These are phyloP conservation scores for Campopleginae sp. DNA, from an alignment of 2,888 invertebrate species.

Conservation along the genomic window DNA sequence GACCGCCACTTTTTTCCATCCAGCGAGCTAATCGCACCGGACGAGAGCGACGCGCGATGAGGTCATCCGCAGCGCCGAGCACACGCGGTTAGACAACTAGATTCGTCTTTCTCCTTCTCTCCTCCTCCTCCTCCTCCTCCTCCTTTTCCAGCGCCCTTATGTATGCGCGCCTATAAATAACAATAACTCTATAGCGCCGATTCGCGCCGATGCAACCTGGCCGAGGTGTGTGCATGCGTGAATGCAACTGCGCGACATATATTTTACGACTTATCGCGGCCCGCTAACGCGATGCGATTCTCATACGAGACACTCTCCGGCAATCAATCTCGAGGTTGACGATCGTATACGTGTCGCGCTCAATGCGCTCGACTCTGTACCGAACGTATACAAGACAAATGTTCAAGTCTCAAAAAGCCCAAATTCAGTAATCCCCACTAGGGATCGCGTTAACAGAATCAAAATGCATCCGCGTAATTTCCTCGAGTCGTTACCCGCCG, in stretches of 20 bases:
- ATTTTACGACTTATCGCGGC: constrained; percentile 65
- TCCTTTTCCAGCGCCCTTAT: constrained; percentile 21
- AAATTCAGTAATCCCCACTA: constrained; percentile 3
- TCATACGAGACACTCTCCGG: background rate
- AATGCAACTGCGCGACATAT: constrained; percentile 52
- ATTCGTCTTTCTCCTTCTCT: constrained; percentile 69
- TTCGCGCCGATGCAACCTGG: background rate
- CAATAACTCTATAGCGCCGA: too few species aligned
- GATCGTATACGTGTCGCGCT: background rate
- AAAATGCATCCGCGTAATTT: constrained; percentile 46
- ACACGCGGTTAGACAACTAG: constrained; percentile 76
- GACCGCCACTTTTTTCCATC: constrained; percentile 76
- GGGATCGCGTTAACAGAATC: constrained; percentile 70
- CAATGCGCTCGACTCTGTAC: background rate
- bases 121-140: constrained; percentile 11
- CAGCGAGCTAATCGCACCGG: constrained; percentile 73
- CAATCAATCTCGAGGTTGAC: constrained; percentile 26
- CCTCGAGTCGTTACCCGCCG: background rate
- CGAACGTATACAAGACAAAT: background rate
- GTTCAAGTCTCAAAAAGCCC: background rate
- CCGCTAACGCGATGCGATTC: too few species aligned
- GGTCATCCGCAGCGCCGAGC: constrained; percentile 75
- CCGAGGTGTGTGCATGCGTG: too few species aligned
- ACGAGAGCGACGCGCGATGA: constrained; percentile 74
- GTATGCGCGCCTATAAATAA: background rate